Evolutionary conservation across 2,888 invertebrate genomes (phyloP), one percentile per base, ranked within the genome.

Genomic region (Drosophila pegasa): DNA sequence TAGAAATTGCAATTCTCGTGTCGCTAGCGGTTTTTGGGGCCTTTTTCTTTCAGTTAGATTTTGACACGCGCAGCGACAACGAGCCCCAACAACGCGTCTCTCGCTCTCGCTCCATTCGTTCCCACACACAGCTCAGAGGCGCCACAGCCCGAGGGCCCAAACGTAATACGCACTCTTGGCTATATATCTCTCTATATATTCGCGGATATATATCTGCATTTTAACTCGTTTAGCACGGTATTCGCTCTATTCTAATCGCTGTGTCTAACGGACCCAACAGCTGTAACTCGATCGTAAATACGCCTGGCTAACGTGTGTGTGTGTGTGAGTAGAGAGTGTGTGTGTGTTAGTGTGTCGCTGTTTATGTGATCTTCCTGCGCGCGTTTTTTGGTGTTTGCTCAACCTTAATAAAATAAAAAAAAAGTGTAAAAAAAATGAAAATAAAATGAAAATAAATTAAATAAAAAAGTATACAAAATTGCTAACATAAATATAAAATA

Each of bases 1-100:
- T 87, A 81, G 88, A 86, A 87, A 80, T 72, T 77, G 79, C 80
- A 79, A 41, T 88, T 74, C 74, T 82, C 88, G 70, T 55, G 64
- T 62, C 74, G 60, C 50, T 54, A 61, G 61, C 52, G 72, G 71
- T 73, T 75, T 75, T 65, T 45, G 45, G 78, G 75, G 74, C 69
- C 61, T 56, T 77, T 78, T 78, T 78, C 74, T 69, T 87, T 87
- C 80, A 86, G 89, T 89, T 86, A 77, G 70, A 75, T 77, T 78
- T 78, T 78, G 80, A 78, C 80, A 80, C 76, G 86, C 86, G 87
- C 86, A 68, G 66, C 82, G 83, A 50, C 71, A 83, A 61, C 77
- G 77, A 80, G 84, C 68, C 71, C 52, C 55, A 31, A 29, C 45
- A 51, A 45, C 72, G 71, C 52, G 52, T 52, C 52, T 71, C 50